phyloP scores from a whole-genome alignment of 35 echinoderm and acorn worm genomes.

The Ophioderma brevispina region DNA sequence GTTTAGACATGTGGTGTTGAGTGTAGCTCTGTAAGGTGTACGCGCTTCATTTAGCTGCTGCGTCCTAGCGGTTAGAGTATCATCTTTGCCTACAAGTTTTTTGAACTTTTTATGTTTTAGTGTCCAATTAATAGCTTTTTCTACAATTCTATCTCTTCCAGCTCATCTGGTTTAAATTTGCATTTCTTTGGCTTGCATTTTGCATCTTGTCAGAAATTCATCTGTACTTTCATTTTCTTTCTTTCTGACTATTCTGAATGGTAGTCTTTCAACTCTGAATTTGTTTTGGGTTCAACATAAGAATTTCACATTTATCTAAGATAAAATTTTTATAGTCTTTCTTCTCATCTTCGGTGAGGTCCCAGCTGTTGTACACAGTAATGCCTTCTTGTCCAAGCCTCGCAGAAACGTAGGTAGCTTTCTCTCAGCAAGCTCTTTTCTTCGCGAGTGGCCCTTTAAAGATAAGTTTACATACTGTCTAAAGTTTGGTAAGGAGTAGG shows the following conservation, averaged over 20 bases:
- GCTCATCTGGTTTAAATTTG: neutral
- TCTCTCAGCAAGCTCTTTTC: neutral
- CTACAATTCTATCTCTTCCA: neutral
- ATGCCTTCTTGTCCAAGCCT: neutral
- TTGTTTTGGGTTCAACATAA: slow-evolving; percentile 28
- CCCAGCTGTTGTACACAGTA: neutral
- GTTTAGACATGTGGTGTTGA: neutral
- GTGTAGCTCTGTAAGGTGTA: no score
- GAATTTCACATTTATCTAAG: neutral
- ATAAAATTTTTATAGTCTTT: neutral
- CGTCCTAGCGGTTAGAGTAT: neutral
- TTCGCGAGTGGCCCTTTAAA: neutral
- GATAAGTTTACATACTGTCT: neutral
- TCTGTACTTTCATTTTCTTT: neutral
- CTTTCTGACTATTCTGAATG: neutral
- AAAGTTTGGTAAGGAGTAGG: neutral
- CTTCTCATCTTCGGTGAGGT: neutral
- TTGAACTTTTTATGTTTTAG: neutral
- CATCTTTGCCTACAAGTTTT: neutral
- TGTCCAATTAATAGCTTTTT: neutral
- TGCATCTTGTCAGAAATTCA: slow-evolving; percentile 4
- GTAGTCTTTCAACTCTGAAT: neutral
- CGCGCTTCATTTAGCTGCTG: no score
- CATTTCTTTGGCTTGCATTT: slow-evolving; percentile 12
- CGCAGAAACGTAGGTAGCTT: neutral